Evolutionary conservation across 2,888 invertebrate species (phyloP).

Genomic region (Gnatocerus cornutus): DNA sequence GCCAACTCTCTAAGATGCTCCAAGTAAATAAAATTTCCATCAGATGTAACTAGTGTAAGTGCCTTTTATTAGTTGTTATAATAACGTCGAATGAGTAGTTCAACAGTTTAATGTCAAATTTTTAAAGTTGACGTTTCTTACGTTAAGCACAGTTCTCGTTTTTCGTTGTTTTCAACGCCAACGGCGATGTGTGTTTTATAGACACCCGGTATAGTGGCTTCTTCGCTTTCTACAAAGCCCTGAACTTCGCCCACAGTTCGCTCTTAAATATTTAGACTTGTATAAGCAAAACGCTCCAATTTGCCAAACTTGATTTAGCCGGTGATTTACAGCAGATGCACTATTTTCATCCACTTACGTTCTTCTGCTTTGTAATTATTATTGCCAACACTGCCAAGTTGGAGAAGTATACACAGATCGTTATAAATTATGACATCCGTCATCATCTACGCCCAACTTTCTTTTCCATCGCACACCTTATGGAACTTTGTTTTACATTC

Average conservation of each 20-base stretch:
- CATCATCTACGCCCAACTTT: constrained; percentile 1
- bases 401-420: constrained; percentile 4
- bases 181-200: too few species aligned
- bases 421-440: background rate
- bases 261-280: constrained; percentile 15
- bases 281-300: constrained; percentile 1
- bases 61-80: too few species aligned
- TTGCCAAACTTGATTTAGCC: constrained; percentile 20
- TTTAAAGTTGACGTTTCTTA: too few species aligned
- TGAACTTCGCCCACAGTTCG: constrained; percentile 23
- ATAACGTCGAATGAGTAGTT: too few species aligned
- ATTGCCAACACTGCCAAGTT: constrained; percentile 16
- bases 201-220: too few species aligned
- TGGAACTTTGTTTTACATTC: background rate
- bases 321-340: constrained; percentile 26
- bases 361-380: constrained; percentile 11
- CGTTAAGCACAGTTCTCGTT: too few species aligned
- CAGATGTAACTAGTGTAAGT: too few species aligned
- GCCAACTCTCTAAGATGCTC: too few species aligned
- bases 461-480: background rate
- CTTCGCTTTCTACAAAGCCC: constrained; percentile 3
- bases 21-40: too few species aligned
- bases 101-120: too few species aligned
- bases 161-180: too few species aligned
- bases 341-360: constrained; percentile 19